These are phyloP conservation scores for Epizoanthus stellaris DNA, from an alignment of 92 coral and sea anemone species.

Conservation along the genomic window DNA sequence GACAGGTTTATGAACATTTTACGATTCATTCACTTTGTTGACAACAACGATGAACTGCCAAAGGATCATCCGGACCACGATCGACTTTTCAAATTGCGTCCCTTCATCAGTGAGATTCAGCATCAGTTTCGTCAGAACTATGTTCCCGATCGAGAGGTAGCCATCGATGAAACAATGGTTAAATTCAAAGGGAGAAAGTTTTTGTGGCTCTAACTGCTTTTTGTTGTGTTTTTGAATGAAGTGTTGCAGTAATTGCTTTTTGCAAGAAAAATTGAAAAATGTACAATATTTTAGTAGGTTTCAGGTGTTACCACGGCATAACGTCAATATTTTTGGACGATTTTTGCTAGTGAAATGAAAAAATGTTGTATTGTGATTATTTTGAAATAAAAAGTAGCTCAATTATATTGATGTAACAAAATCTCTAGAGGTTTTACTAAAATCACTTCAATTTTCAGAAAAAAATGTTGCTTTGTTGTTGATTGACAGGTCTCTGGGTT, in stretches of 20 bases:
- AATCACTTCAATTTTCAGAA: conserved; percentile 11
- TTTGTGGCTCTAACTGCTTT: neutral
- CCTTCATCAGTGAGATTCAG: conserved; percentile 34
- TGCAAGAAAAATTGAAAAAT: neutral
- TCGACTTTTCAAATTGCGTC: conserved; percentile 54
- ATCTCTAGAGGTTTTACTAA: conserved; percentile 26
- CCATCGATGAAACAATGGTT: conserved; percentile 55
- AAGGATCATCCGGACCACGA: conserved; percentile 52
- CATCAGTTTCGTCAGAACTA: conserved; percentile 29
- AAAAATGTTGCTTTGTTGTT: neutral
- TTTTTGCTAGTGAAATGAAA: conserved; percentile 16
- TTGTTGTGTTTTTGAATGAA: conserved; percentile 16
- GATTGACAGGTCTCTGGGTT: conserved; percentile 42
- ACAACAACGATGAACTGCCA: conserved; percentile 48
- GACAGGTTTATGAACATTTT: conserved; percentile 54
- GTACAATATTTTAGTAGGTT: neutral
- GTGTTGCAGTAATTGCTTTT: conserved; percentile 13
- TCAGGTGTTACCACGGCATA: neutral
- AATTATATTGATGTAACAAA: neutral
- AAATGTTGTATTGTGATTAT: conserved; percentile 20
- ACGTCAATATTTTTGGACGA: neutral
- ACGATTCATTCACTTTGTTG: conserved; percentile 60
- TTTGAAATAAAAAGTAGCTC: conserved; percentile 11
- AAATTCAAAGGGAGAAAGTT: conserved; percentile 47
- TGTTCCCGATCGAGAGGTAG: conserved; percentile 33